Percentiles rank a stretch among this genome's conserved stretches.
Conservation (phyloP, 2,113 vertebrate species). For the Poeciliopsis occidentalis region DNA sequence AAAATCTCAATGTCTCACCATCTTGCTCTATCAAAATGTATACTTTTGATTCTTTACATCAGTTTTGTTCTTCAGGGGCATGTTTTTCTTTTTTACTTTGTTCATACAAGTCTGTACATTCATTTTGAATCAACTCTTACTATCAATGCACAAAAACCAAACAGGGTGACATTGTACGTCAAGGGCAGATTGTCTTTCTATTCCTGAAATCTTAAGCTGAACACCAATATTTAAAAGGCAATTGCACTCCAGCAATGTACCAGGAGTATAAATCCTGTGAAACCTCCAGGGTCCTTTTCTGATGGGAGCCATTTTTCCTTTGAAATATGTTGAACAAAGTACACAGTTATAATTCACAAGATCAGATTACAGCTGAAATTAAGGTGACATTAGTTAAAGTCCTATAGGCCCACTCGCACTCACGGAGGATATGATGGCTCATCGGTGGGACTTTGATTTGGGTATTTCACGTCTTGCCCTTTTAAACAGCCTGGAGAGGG, state of each 20-base stretch:
- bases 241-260: not conserved
- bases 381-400: constrained; percentile 9
- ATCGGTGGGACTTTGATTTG: constrained; percentile 26
- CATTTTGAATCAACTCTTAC: too few relatives aligned
- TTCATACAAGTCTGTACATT: too few relatives aligned
- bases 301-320: not conserved
- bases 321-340: not conserved
- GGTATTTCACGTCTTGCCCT: constrained; percentile 67
- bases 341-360: not conserved
- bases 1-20: too few relatives aligned
- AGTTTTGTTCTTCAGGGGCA: too few relatives aligned
- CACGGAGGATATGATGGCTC: constrained; percentile 2
- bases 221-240: not conserved
- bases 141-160: too few relatives aligned
- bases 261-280: not conserved
- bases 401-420: constrained; percentile 5
- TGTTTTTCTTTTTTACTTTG: too few relatives aligned
- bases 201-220: not conserved
- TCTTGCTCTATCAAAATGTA: too few relatives aligned
- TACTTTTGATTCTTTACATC: too few relatives aligned
- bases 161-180: not conserved
- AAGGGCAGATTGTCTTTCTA: not conserved
- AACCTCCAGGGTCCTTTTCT: not conserved
- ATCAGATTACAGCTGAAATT: not conserved
- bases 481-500: constrained; percentile 54